Base-by-base conservation (phyloP, 2,113 vertebrate genomes). In the Cololabis saira region DNA sequence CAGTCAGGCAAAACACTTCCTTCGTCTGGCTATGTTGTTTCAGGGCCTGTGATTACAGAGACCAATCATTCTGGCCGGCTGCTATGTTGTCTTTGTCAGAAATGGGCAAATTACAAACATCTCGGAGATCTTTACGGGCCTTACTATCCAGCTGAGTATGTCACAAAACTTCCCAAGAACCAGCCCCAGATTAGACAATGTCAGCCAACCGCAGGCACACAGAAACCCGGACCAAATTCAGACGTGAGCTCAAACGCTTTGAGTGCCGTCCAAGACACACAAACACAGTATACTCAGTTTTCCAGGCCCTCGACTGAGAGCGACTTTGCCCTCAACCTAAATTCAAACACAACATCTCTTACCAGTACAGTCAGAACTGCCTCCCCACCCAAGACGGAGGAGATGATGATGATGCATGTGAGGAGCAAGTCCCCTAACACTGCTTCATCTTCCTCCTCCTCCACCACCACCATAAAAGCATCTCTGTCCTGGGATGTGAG, bases 81-180 rank as follows among this genome's bases (percentile, higher is more conserved):
- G 75, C 93, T 99, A 27, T 99, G 98, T 83, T 98, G 97, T 89
- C 93, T 99, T 22, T 99, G 98, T 83, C 96, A 98, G 84, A 99
- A 98, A 89, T 99, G 97, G 95, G 96, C 97, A 71, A 99, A 98
- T 90, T 98, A 96, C 83, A 96, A 96, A 79, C 96, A 98, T 85
- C 96, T 99, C 64, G 98, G 98, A 37, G 98, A 99, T 89, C 95
- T 99, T 61, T 99, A 97, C 54, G 98, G 98, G 76, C 98, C 98
- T 49, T 99, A 96, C 90, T 99, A 99, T 82, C 97, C 96, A 51
- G 96, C 97, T 70, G 96, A 98, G 87, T 98, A 98, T 1, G 96
- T 94, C 51, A 93, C 95, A 75, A 97, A 95, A 54, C 94, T 98
- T 66, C 95, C 95, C 71, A 99, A 98, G 88, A 98, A 98, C 76